Base-by-base conservation (phyloP, 2,888 invertebrate species). In the Junonia oenone region DNA sequence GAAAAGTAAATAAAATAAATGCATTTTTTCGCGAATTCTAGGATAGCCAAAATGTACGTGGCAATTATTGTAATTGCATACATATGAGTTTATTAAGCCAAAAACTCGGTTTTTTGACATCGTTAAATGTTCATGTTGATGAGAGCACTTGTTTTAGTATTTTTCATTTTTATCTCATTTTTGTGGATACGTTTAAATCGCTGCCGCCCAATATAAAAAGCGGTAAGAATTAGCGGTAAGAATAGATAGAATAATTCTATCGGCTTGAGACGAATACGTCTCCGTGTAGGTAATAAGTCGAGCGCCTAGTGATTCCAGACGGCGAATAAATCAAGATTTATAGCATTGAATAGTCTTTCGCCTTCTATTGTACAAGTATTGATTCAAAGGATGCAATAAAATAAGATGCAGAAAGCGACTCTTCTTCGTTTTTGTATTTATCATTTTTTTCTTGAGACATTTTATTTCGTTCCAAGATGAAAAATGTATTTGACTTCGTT, bases 241-340 rank as follows among this genome's bases (percentile, higher is more conserved):
- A 35, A 46, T 19, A 43, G 54, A 55, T 43, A 51, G 17, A 46
- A 53, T 56, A 54, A 58, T 60, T 49, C 49, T 58, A 60, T 62
- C 50, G 51, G 46, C 54, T 51, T 31, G 38, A 49, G 43, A 50
- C 14, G 49, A 58, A 58, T 56, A 52, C 55, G 45, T 56, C 54
- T 55, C 26, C 38, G 50, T 58, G 57, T 57, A 47, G 58, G 47
- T 58, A 54, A 58, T 62, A 57, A 62, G 58, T 54, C 51, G 54
- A 53, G 55, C 62, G 60, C 51, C 57, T 45, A 37, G 46, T 47
- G 58, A 58, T 50, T 46, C 50, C 56, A 56, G 61, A 47, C 61
- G 29, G 54, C 40, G 56, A 59, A 56, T 56, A 58, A 63, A 61
- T 61, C 58, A 54, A 57, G 55, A 57, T 59, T 57, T 61, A 54